Conservation (phyloP, 1,140 invertebrate species). For the Drosophila arizonae region DNA sequence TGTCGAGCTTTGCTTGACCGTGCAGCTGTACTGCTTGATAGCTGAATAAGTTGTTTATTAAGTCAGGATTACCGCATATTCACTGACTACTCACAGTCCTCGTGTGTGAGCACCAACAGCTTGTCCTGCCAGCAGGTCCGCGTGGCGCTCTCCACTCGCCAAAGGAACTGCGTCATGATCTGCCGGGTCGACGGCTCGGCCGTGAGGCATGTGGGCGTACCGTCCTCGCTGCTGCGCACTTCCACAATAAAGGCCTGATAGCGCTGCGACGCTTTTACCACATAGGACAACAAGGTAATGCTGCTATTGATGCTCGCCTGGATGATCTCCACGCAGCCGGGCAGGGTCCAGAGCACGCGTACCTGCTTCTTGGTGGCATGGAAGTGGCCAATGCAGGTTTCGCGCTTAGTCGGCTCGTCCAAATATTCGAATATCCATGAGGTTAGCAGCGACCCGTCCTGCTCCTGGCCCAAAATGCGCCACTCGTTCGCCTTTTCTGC, state of each 20-base stretch:
- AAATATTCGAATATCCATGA: conserved; percentile 86
- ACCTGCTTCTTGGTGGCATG: conserved; percentile 85
- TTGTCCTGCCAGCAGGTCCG: conserved; percentile 87
- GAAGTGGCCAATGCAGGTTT: conserved; percentile 71
- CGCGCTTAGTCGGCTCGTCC: conserved; percentile 68
- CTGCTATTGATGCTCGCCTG: conserved; percentile 90
- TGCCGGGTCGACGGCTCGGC: conserved; percentile 84
- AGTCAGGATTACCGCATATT: no score
- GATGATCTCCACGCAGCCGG: conserved; percentile 86
- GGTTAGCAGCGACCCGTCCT: conserved; percentile 88
- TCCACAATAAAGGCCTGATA: conserved; percentile 86
- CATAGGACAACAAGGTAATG: conserved; percentile 87
- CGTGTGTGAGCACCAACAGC: conserved; percentile 89
- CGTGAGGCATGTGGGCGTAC: conserved; percentile 84
- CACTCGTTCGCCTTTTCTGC: conserved; percentile 87
- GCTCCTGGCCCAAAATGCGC: conserved; percentile 90
- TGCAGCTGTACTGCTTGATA: conserved; percentile 71
- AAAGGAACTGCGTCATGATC: conserved; percentile 91
- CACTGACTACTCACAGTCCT: conserved; percentile 87
- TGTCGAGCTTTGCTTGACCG: conserved; percentile 61
- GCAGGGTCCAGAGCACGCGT: conserved; percentile 86
- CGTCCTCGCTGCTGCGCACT: conserved; percentile 84
- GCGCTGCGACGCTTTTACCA: conserved; percentile 84
- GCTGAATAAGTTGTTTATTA: conserved; percentile 35
- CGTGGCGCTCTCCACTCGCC: conserved; percentile 85